phyloP scores from a whole-genome alignment of 2,888 invertebrate species.

The Ischnura elegans region DNA sequence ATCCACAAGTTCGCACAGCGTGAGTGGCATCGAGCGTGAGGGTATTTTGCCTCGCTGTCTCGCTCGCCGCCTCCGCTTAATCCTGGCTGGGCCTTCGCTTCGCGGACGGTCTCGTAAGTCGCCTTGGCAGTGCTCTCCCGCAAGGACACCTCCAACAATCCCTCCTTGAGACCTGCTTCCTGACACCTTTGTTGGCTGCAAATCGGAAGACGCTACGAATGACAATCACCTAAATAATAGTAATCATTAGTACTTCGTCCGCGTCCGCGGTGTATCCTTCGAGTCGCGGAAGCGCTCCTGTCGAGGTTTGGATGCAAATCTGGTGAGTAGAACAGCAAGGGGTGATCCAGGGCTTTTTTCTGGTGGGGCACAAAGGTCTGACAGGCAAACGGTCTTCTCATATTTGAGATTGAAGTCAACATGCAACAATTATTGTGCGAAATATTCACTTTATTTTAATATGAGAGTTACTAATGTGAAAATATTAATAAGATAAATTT shows the following conservation, averaged over 20 bases:
- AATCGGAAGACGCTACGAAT: background rate
- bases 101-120: background rate
- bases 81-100: background rate
- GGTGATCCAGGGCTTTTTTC: too few relatives aligned
- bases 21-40: too few relatives aligned
- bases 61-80: background rate
- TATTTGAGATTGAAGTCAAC: too few relatives aligned
- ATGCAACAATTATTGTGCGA: too few relatives aligned
- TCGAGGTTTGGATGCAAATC: too few relatives aligned
- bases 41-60: background rate
- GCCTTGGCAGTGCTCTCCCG: background rate
- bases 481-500: too few relatives aligned
- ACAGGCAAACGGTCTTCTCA: too few relatives aligned
- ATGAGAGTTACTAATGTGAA: too few relatives aligned
- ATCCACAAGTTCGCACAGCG: background rate
- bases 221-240: background rate
- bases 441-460: too few relatives aligned
- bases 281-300: background rate
- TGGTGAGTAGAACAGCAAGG: too few relatives aligned
- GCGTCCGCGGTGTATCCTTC: background rate
- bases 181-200: background rate
- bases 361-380: too few relatives aligned
- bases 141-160: slow-evolving; percentile 20
- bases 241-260: background rate
- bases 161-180: slow-evolving; percentile 5